A percentile compares a stretch with the other conserved stretches of the same genome.
phyloP scores from a whole-genome alignment of 2,113 vertebrate species.

The Varanus salvator region DNA sequence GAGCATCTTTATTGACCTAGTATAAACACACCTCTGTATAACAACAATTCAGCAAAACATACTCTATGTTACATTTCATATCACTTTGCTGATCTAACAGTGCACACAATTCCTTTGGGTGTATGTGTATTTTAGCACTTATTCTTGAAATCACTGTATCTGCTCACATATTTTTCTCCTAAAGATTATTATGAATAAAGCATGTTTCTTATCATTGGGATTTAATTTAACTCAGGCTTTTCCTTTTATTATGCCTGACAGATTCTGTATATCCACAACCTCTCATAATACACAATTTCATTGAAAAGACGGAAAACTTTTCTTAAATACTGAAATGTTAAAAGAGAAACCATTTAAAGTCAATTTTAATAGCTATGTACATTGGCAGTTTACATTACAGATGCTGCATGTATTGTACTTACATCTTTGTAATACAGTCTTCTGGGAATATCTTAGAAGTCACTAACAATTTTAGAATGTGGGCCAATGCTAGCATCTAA shows the following conservation, averaged over 20 bases:
- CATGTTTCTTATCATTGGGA: constrained; percentile 49
- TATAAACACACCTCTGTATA: constrained; percentile 58
- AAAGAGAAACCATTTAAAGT: constrained; percentile 6
- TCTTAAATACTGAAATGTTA: not conserved
- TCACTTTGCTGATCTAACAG: constrained; percentile 41
- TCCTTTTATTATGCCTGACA: not conserved
- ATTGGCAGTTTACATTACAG: too few relatives aligned
- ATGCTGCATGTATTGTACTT: not conserved
- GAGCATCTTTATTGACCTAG: constrained; percentile 87
- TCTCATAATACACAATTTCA: constrained; percentile 24
- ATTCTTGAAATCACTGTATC: not conserved
- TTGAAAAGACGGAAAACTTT: constrained; percentile 15
- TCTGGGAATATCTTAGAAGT: not conserved
- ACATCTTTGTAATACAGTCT: too few relatives aligned
- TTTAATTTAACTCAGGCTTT: constrained; percentile 38
- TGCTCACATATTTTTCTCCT: constrained; percentile 8
- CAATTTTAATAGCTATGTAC: too few relatives aligned
- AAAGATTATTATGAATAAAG: constrained; percentile 35
- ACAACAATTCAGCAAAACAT: constrained; percentile 66
- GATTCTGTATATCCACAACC: constrained; percentile 26
- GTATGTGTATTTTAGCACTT: constrained; percentile 32
- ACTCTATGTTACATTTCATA: constrained; percentile 37
- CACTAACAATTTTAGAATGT: not conserved
- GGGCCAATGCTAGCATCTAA: not conserved
- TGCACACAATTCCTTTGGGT: not conserved